Evolutionary conservation across 2,113 vertebrate species (phyloP).

Genomic region (Corythornis cristatus): DNA sequence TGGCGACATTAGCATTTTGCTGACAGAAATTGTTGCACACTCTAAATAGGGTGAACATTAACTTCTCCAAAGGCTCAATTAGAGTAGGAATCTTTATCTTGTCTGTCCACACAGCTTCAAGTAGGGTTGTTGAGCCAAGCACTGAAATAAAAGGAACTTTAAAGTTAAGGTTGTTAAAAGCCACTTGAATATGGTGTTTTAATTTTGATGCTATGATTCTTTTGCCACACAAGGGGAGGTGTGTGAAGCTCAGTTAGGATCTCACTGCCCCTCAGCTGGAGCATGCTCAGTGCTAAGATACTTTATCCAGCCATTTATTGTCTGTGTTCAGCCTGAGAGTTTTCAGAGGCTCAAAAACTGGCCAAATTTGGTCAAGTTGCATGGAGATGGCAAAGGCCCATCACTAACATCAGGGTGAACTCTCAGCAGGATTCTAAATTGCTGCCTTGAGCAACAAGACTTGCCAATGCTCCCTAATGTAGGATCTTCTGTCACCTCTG

Average conservation of each 20-base stretch:
- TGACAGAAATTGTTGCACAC: not conserved
- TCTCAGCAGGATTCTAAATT: not conserved
- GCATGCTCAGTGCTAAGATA: not conserved
- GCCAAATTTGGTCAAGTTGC: not conserved
- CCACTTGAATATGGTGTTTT: not conserved
- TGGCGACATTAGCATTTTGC: not conserved
- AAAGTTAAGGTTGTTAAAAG: not conserved
- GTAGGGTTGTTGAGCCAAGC: not conserved
- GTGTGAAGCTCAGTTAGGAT: not conserved
- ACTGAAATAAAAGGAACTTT: not conserved
- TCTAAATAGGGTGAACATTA: not conserved
- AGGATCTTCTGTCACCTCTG: not conserved
- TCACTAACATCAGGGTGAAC: not conserved
- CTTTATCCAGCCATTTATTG: not conserved
- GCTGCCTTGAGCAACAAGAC: not conserved
- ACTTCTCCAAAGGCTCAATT: not conserved
- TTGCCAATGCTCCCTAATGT: not conserved
- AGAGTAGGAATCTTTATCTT: not conserved
- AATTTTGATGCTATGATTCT: too few relatives aligned
- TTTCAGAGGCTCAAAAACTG: not conserved
- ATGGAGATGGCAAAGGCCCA: not conserved
- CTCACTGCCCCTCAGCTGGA: not conserved
- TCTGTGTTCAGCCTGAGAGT: not conserved
- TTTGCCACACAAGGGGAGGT: not conserved
- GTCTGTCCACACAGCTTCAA: not conserved